These are phyloP conservation scores for Zaprionus camerounensis DNA, from an alignment of 1,140 invertebrate species.

Conservation along the genomic window DNA sequence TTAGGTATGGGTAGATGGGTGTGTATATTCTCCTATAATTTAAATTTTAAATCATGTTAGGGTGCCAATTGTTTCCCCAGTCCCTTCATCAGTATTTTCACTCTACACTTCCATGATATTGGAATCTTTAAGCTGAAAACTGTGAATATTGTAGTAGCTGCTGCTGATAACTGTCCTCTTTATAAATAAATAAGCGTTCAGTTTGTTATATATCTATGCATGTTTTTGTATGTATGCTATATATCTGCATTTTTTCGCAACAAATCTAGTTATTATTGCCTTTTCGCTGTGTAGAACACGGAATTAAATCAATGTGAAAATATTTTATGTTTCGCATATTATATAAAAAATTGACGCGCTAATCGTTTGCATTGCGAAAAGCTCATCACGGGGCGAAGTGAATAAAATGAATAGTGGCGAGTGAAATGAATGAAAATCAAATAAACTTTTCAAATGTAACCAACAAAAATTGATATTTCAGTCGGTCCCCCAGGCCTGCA, in stretches of 20 bases:
- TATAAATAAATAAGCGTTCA: background rate
- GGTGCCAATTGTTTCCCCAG: background rate
- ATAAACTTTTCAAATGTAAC: conserved; percentile 62
- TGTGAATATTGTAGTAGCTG: conserved; percentile 14
- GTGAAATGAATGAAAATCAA: conserved; percentile 63
- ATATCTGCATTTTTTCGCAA: conserved; percentile 23
- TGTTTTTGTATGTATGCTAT: conserved; percentile 2
- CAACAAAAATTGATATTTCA: conserved; percentile 52
- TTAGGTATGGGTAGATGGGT: background rate
- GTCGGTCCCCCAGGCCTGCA: conserved; percentile 10
- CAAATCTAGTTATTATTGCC: conserved; percentile 49
- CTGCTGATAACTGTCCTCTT: background rate
- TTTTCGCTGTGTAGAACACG: conserved; percentile 30
- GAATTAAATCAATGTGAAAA: conserved; percentile 67
- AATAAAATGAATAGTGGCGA: conserved; percentile 42
- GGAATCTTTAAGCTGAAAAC: background rate
- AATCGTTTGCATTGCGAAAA: conserved; percentile 46
- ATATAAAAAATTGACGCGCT: conserved; percentile 39
- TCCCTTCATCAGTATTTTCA: background rate
- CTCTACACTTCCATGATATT: background rate
- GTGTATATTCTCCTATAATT: background rate
- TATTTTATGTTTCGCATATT: conserved; percentile 48
- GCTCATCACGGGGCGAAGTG: conserved; percentile 48
- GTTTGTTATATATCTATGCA: background rate
- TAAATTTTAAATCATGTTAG: background rate